These are phyloP conservation scores for Alethe castanea DNA, from an alignment of 2,113 vertebrate genomes.

Conservation along the genomic window DNA sequence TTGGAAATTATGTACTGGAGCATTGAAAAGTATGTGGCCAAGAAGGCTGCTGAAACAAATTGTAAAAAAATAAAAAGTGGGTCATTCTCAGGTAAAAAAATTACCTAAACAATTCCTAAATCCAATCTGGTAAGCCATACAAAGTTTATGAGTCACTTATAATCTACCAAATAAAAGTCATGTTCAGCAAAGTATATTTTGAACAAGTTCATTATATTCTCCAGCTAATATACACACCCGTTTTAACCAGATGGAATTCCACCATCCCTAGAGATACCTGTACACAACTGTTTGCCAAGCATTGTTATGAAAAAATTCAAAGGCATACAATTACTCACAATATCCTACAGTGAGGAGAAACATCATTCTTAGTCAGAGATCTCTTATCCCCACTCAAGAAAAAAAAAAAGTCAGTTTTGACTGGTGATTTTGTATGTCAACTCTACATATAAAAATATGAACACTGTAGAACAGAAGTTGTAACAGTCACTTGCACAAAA, in stretches of 20 bases:
- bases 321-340: neutral
- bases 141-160: neutral
- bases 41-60: neutral
- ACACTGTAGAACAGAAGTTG: neutral
- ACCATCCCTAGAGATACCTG: neutral
- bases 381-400: neutral
- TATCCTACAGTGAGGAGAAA: neutral
- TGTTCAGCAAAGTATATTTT: rapidly evolving
- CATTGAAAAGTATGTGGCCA: neutral
- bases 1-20: neutral
- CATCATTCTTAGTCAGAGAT: neutral
- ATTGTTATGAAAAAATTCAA: neutral
- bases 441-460: neutral
- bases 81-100: neutral
- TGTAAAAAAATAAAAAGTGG: neutral
- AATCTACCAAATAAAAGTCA: neutral
- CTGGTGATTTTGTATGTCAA: neutral
- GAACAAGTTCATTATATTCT: neutral
- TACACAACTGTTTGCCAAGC: neutral
- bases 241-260: neutral
- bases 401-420: neutral
- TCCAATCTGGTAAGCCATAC: neutral
- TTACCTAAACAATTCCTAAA: neutral
- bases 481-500: neutral
- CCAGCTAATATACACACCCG: neutral